phyloP scores from a whole-genome alignment of 2,797 vertebrate genomes.

The Myotis daubentonii region DNA sequence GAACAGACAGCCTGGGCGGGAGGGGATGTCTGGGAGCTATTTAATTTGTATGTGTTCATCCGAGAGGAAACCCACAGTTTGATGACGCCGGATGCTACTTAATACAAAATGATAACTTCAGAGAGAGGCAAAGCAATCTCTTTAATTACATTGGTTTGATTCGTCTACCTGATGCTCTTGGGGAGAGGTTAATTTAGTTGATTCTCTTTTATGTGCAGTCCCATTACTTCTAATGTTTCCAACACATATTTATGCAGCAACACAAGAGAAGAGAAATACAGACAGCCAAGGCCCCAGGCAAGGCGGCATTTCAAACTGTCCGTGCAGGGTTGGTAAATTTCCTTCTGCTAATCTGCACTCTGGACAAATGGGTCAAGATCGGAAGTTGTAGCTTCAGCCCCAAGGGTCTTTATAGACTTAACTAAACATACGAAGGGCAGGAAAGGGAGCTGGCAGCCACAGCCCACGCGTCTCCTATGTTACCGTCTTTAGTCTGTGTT shows the following conservation, averaged over 20 bases:
- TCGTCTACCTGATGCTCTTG: conserved; percentile 56
- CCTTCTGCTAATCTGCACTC: conserved; percentile 71
- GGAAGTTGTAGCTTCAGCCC: neutral
- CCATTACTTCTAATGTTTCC: conserved; percentile 76
- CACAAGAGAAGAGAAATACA: conserved; percentile 76
- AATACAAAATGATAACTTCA: conserved; percentile 71
- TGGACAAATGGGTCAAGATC: conserved; percentile 56
- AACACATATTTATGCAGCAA: conserved; percentile 72
- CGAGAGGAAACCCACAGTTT: neutral
- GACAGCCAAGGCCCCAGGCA: conserved; percentile 66
- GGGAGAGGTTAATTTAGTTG: conserved; percentile 60
- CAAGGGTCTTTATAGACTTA: rapidly evolving
- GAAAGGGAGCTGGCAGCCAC: neutral
- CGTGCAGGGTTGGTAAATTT: conserved; percentile 75
- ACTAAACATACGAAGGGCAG: neutral
- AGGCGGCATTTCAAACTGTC: conserved; percentile 72
- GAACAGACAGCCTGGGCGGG: neutral
- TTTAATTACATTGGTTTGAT: conserved; percentile 77
- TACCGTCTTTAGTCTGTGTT: neutral
- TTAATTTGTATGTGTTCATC: conserved; percentile 4
- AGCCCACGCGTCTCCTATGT: rapidly evolving
- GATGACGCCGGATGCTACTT: neutral
- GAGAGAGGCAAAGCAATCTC: conserved; percentile 73
- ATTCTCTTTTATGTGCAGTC: conserved; percentile 68
- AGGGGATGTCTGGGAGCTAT: neutral